Evolutionary conservation across 2,113 vertebrate genomes (phyloP).

Genomic region (Hemiscyllium ocellatum): DNA sequence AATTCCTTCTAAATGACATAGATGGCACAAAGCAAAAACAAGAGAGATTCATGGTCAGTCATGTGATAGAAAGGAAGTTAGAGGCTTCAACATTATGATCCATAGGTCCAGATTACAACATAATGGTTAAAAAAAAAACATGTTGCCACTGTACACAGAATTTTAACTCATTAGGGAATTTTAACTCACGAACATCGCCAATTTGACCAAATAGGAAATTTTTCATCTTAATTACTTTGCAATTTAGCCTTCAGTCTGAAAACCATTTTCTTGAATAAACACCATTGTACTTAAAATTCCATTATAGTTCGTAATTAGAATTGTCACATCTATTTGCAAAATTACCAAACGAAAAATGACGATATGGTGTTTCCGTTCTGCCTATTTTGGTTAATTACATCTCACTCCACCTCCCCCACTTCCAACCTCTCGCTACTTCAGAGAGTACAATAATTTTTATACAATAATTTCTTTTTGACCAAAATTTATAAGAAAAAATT

Average conservation of each 20-base stretch:
- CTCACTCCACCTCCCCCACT: neutral
- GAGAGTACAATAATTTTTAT: neutral
- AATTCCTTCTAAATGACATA: neutral
- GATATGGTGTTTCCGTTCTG: neutral
- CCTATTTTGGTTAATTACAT: neutral
- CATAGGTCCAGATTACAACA: neutral
- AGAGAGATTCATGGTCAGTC: neutral
- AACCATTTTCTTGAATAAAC: no score
- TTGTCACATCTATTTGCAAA: neutral
- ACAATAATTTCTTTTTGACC: neutral
- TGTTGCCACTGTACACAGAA: neutral
- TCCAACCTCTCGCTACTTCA: neutral
- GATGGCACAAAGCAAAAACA: neutral
- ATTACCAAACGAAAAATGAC: neutral
- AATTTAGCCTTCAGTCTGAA: no score
- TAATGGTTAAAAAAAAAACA: neutral
- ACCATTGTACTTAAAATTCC: neutral
- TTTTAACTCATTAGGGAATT: neutral
- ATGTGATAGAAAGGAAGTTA: neutral
- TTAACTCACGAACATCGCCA: no score
- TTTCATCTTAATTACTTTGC: no score
- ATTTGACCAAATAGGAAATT: no score
- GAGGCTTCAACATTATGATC: neutral
- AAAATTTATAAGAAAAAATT: neutral
- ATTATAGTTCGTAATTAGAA: neutral